A percentile compares a stretch with the other conserved stretches of the same genome.
phyloP scores from a whole-genome alignment of 2,797 vertebrate species.

The Numenius phaeopus region DNA sequence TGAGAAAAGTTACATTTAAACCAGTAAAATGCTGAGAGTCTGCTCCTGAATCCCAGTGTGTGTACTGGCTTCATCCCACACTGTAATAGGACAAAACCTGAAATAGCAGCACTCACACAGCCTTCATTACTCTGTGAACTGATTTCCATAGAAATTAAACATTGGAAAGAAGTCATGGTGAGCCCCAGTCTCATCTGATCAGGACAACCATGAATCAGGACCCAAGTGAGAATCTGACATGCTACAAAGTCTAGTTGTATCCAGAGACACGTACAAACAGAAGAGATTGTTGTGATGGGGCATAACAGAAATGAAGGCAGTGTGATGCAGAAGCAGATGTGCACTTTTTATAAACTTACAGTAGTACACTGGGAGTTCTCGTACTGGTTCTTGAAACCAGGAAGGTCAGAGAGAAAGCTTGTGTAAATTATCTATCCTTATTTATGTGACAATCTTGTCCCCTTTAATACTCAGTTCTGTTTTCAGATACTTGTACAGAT shows the following conservation, averaged over 20 bases:
- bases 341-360: not conserved
- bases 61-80: not conserved
- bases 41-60: not conserved
- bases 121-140: not conserved
- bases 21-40: not conserved
- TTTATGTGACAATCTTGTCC: not conserved
- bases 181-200: not conserved
- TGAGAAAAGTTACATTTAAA: not conserved
- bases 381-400: not conserved
- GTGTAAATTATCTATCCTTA: not conserved
- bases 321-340: not conserved
- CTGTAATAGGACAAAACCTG: not conserved
- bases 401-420: not conserved
- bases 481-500: not conserved
- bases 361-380: not conserved
- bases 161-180: not conserved
- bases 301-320: not conserved
- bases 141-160: not conserved
- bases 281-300: rapidly evolving
- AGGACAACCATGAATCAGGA: not conserved
- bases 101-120: not conserved
- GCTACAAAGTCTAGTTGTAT: not conserved
- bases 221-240: not conserved
- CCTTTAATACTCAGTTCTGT: not conserved
- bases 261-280: not conserved